Conservation (phyloP, 2,888 invertebrate genomes). For the Phalera bucephala region DNA sequence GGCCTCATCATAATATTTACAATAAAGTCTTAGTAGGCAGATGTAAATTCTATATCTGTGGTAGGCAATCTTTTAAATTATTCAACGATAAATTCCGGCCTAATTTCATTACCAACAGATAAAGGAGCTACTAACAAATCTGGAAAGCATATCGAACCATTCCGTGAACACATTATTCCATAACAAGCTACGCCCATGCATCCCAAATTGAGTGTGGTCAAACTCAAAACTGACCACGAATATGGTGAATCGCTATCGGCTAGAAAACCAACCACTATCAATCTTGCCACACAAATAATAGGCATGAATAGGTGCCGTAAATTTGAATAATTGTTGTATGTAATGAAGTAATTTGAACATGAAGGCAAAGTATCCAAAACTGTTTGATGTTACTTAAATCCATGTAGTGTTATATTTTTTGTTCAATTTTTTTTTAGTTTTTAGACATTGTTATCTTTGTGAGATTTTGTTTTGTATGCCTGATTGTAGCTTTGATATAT, state of each 20-base stretch:
- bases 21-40: too few relatives aligned
- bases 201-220: constrained; percentile 29
- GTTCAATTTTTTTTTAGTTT: too few relatives aligned
- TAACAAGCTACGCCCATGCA: constrained; percentile 22
- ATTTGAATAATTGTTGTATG: constrained; percentile 32
- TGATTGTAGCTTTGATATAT: too few relatives aligned
- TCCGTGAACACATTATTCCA: constrained; percentile 17
- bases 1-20: too few relatives aligned
- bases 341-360: constrained; percentile 30
- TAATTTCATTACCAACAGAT: not conserved
- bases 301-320: constrained; percentile 35
- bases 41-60: too few relatives aligned
- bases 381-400: constrained; percentile 9
- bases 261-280: constrained; percentile 36
- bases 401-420: too few relatives aligned
- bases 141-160: constrained; percentile 9
- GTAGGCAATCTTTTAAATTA: not conserved
- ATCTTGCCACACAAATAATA: constrained; percentile 46
- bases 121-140: not conserved
- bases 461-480: too few relatives aligned
- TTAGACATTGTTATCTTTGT: constrained; percentile 15
- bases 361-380: too few relatives aligned
- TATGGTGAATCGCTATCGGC: constrained; percentile 29
- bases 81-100: not conserved
- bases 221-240: constrained; percentile 19